Evolutionary conservation across 2,113 vertebrate species (phyloP).

Genomic region (Hymenochirus boettgeri): DNA sequence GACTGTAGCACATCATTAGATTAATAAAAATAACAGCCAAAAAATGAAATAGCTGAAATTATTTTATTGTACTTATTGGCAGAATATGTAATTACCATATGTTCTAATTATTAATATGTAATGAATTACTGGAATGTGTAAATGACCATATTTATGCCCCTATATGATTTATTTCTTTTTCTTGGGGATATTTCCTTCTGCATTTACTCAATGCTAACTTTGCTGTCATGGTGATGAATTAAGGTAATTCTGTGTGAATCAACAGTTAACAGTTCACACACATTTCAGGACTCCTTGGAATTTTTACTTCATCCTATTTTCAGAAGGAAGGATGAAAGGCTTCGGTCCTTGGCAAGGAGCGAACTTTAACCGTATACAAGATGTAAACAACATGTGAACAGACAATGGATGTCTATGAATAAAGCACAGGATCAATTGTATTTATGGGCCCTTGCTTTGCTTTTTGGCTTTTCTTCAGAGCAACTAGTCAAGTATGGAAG

Average conservation of each 20-base stretch:
- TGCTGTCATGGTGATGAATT: constrained; percentile 41
- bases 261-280: constrained; percentile 42
- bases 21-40: constrained; percentile 23
- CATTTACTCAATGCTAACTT: constrained; percentile 48
- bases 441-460: constrained; percentile 32
- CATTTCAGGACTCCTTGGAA: constrained; percentile 47
- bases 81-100: too few relatives aligned
- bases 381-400: constrained; percentile 20
- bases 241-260: constrained; percentile 44
- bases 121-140: too few relatives aligned
- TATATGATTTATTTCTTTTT: constrained; percentile 1
- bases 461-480: constrained; percentile 35
- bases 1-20: constrained; percentile 61
- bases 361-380: constrained; percentile 30
- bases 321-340: constrained; percentile 39
- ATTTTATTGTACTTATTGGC: constrained; percentile 26
- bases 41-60: constrained; percentile 27
- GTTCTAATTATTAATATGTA: too few relatives aligned
- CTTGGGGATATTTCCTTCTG: neutral
- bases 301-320: constrained; percentile 38
- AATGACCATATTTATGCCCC: constrained; percentile 16
- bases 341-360: constrained; percentile 33
- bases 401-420: constrained; percentile 39
- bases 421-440: constrained; percentile 12
- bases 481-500: constrained; percentile 31